These are phyloP conservation scores for Habroteleia sp. DNA, from an alignment of 2,888 invertebrate species.

Conservation along the genomic window DNA sequence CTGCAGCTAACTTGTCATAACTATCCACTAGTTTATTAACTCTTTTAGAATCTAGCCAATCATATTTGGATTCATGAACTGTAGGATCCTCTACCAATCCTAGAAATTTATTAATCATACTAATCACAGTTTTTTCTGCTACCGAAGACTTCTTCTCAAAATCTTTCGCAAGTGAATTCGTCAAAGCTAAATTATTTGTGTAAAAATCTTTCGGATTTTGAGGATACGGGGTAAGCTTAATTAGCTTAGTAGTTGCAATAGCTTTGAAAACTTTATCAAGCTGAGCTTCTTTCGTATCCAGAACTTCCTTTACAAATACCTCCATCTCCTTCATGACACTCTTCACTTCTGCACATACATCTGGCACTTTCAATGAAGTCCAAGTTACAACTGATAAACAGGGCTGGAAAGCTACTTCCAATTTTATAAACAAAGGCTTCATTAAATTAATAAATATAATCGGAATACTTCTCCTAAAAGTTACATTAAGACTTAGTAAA, in stretches of 20 bases:
- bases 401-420: slow-evolving; percentile 88
- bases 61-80: slow-evolving; percentile 84
- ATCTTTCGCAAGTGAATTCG: slow-evolving; percentile 82
- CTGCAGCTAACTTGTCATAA: slow-evolving; percentile 81
- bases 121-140: slow-evolving; percentile 89
- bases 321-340: slow-evolving; percentile 84
- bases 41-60: slow-evolving; percentile 85
- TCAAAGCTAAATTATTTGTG: slow-evolving; percentile 84
- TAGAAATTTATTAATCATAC: slow-evolving; percentile 89
- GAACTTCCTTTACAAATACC: slow-evolving; percentile 86
- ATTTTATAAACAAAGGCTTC: slow-evolving; percentile 85
- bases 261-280: slow-evolving; percentile 86
- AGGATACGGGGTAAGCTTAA: slow-evolving; percentile 85
- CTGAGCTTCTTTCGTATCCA: slow-evolving; percentile 89
- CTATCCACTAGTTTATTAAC: slow-evolving; percentile 84
- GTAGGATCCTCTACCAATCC: slow-evolving; percentile 84
- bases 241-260: slow-evolving; percentile 84
- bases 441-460: slow-evolving; percentile 87
- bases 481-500: no score
- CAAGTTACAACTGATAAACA: slow-evolving; percentile 90
- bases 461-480: slow-evolving; percentile 82
- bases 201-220: slow-evolving; percentile 85
- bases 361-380: slow-evolving; percentile 88
- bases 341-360: slow-evolving; percentile 84
- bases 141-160: slow-evolving; percentile 84